phyloP scores from a whole-genome alignment of 2,113 vertebrate species.

The Origma solitaria region DNA sequence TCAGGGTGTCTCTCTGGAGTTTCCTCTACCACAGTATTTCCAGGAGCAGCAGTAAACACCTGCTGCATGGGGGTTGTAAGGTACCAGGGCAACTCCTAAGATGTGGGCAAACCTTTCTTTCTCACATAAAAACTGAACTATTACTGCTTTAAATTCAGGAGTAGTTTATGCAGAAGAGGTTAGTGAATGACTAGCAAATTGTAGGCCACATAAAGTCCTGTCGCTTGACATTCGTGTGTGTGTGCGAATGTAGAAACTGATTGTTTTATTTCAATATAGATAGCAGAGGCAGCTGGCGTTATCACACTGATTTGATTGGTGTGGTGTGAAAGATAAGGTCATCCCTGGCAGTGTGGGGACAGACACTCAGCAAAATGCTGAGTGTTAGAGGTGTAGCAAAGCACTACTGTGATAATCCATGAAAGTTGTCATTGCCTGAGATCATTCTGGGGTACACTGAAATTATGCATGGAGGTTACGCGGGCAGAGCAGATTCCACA shows the following conservation, averaged over 20 bases:
- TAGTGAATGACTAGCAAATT: neutral
- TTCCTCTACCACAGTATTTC: neutral
- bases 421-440: neutral
- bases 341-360: neutral
- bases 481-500: neutral
- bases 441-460: neutral
- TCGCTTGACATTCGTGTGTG: neutral
- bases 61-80: accelerated
- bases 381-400: neutral
- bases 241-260: neutral
- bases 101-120: neutral
- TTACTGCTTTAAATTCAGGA: neutral
- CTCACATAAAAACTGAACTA: neutral
- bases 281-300: accelerated
- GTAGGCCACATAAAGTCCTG: neutral
- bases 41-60: neutral
- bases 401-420: neutral
- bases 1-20: neutral
- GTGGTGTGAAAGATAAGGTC: neutral
- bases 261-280: neutral
- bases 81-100: neutral
- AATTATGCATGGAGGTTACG: accelerated
- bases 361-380: neutral
- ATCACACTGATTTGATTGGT: neutral
- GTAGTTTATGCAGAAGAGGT: neutral